Conservation (phyloP, 2,888 invertebrate genomes). For the Agrotis clavis region DNA sequence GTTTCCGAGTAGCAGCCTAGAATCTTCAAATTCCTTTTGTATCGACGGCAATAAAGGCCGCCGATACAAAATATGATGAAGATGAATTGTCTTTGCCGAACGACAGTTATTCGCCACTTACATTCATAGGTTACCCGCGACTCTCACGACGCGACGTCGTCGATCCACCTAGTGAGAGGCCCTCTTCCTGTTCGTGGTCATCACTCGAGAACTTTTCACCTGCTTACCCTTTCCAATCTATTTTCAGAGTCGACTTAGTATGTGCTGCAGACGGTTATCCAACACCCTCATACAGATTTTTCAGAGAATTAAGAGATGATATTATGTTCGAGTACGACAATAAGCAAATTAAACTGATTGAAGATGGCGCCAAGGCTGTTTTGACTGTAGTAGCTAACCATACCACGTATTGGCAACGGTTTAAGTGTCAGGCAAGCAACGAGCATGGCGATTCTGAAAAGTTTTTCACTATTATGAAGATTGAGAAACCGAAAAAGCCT, state of each 20-base stretch:
- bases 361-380: slow-evolving; percentile 71
- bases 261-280: slow-evolving; percentile 81
- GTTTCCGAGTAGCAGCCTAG: too few relatives aligned
- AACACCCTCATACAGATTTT: slow-evolving; percentile 80
- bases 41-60: too few relatives aligned
- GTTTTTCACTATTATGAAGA: slow-evolving; percentile 71
- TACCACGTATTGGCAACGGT: slow-evolving; percentile 74
- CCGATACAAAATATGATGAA: too few relatives aligned
- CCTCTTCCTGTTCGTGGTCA: too few relatives aligned
- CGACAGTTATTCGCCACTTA: too few relatives aligned
- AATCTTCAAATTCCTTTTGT: too few relatives aligned
- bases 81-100: too few relatives aligned
- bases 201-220: too few relatives aligned
- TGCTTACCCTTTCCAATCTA: too few relatives aligned
- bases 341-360: slow-evolving; percentile 71
- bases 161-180: too few relatives aligned
- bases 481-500: slow-evolving; percentile 75
- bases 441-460: slow-evolving; percentile 73
- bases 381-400: slow-evolving; percentile 73
- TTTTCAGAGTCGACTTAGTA: slow-evolving; percentile 78
- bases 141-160: too few relatives aligned
- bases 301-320: slow-evolving; percentile 72
- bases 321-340: slow-evolving; percentile 74
- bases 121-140: too few relatives aligned
- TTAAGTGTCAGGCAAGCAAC: slow-evolving; percentile 79